Conservation (phyloP, 2,888 invertebrate species). For the Philopedon plagiatum region DNA sequence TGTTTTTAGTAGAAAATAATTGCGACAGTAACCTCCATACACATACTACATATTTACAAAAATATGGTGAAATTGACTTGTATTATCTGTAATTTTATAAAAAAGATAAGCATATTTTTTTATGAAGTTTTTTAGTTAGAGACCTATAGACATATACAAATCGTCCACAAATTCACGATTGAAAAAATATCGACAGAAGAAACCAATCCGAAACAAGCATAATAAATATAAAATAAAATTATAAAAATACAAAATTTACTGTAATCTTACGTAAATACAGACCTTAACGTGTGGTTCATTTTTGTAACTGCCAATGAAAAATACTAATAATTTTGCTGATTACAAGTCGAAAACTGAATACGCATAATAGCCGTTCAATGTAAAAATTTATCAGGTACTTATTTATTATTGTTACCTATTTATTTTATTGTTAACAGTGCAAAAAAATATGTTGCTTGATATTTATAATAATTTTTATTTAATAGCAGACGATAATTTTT, state of each 20-base stretch:
- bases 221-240: too few species aligned
- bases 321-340: not conserved
- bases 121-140: too few species aligned
- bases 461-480: not conserved
- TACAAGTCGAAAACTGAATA: not conserved
- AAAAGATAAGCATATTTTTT: not conserved
- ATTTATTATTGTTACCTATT: conserved; percentile 1
- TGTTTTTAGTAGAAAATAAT: conserved; percentile 32
- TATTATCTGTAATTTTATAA: not conserved
- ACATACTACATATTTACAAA: conserved; percentile 8
- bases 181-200: too few species aligned
- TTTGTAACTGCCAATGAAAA: not conserved
- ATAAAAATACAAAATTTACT: too few species aligned
- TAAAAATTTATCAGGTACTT: not conserved
- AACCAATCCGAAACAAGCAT: too few species aligned
- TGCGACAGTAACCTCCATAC: conserved; percentile 33
- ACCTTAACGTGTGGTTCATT: too few species aligned
- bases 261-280: too few species aligned
- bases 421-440: not conserved
- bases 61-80: not conserved
- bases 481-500: not conserved
- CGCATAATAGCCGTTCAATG: not conserved
- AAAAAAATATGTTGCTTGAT: not conserved
- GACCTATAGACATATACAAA: too few species aligned
- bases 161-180: too few species aligned